Evolutionary conservation across 2,797 vertebrate genomes (phyloP), one percentile per base, ranked within the genome.

Genomic region (Myotis findleyi): DNA sequence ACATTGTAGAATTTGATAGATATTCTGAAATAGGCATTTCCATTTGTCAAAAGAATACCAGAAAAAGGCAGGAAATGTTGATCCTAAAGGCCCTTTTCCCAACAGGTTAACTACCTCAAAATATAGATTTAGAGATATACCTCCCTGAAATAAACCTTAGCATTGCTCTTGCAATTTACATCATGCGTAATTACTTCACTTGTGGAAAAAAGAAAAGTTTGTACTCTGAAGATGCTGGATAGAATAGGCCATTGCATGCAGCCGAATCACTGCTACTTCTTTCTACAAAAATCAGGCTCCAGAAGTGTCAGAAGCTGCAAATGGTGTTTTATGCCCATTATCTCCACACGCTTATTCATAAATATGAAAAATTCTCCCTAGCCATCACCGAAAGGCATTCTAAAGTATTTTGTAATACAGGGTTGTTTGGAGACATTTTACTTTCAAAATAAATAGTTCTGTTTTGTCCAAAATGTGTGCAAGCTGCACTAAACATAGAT

Each of bases 391-490:
- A 44, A 87, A 93, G 62, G 14, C 80, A 91, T 87, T 73, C 92
- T 84, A 75, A 96, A 94, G 62, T 87, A 75, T 89, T 95, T 94
- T 89, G 20, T 77, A 84, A 85, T 41, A 30, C 23, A 38, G 2
- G 13, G 88, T 92, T 97, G 86, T 86, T 79, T 92, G 33, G 96
- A 96, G 72, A 95, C 91, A 57, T 41, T 64, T 66, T 71, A 30
- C 89, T 55, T 95, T 92, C 85, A 95, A 96, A 97, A 95, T 84
- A 89, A 96, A 96, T 92, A 94, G 47, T 49, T 81, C 69, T 23
- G 11, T 33, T 86, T 88, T 95, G 30, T 87, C 55, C 80, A 93
- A 94, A 93, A 93, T 76, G 84, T 94, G 13, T 79, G 86, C 53
- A 91, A 81, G 81, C 25, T 20, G 7, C 91, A 64, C 64, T 55